Evolutionary conservation across 2,797 vertebrate species (phyloP).

Genomic region (Aeoliscus strigatus): DNA sequence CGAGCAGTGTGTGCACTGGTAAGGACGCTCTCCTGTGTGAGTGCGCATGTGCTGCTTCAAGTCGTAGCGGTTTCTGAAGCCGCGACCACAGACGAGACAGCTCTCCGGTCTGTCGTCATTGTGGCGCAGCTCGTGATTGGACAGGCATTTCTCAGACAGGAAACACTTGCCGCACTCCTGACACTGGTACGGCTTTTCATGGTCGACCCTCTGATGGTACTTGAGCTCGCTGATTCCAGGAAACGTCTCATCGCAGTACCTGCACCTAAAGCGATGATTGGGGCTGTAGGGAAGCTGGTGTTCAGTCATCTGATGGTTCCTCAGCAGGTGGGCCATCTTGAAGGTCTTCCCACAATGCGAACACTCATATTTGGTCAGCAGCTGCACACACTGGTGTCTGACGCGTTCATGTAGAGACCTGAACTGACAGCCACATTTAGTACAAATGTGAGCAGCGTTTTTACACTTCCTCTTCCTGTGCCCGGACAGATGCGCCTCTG

Average conservation of each 20-base stretch:
- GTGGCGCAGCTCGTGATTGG: conserved; percentile 71
- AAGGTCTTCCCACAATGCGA: conserved; percentile 70
- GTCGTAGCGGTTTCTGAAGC: conserved; percentile 71
- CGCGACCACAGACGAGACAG: conserved; percentile 66
- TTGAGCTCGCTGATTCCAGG: conserved; percentile 72
- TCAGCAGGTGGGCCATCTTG: conserved; percentile 71
- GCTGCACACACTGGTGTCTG: conserved; percentile 67
- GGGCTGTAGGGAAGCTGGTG: conserved; percentile 74
- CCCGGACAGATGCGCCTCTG: conserved; percentile 66
- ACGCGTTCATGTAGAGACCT: conserved; percentile 63
- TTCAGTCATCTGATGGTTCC: conserved; percentile 72
- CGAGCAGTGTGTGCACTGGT: conserved; percentile 71
- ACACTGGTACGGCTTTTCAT: conserved; percentile 72
- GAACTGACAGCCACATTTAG: conserved; percentile 68
- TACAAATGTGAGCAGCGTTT: conserved; percentile 68
- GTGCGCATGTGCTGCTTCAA: conserved; percentile 74
- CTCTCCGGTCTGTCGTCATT: conserved; percentile 66
- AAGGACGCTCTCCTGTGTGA: conserved; percentile 70
- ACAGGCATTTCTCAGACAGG: conserved; percentile 68
- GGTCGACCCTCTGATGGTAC: conserved; percentile 69
- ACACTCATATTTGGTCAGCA: conserved; percentile 68
- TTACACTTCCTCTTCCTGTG: conserved; percentile 72
- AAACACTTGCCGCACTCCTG: conserved; percentile 73
- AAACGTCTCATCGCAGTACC: conserved; percentile 72
- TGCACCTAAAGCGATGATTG: conserved; percentile 70